These are phyloP conservation scores for Pyrocoelia pectoralis DNA, from an alignment of 2,888 invertebrate genomes.

Conservation along the genomic window DNA sequence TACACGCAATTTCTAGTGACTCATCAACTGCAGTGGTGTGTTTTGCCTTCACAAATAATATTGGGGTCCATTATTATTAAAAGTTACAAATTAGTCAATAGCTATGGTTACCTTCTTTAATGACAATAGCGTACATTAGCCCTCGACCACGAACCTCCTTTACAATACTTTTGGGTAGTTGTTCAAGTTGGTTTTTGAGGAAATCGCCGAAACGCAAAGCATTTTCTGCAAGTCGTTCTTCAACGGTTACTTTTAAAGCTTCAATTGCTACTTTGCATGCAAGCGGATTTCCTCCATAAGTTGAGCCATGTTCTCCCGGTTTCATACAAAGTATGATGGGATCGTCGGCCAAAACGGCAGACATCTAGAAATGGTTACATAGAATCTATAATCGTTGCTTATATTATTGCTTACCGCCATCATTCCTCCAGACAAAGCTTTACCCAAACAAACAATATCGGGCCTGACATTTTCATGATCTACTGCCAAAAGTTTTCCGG, in stretches of 20 bases:
- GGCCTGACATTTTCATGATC: slow-evolving; percentile 80
- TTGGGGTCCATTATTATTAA: neutral
- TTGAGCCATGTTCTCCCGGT: slow-evolving; percentile 81
- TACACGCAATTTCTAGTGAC: no score
- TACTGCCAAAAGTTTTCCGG: slow-evolving; percentile 77
- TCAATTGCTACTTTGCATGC: slow-evolving; percentile 78
- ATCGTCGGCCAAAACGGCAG: slow-evolving; percentile 73
- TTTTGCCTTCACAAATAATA: neutral
- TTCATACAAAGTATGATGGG: slow-evolving; percentile 75
- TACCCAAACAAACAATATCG: slow-evolving; percentile 80
- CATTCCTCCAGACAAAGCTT: slow-evolving; percentile 75
- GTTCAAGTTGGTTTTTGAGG: slow-evolving; percentile 68
- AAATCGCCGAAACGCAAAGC: slow-evolving; percentile 74
- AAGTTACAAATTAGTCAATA: neutral
- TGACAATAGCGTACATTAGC: slow-evolving; percentile 78
- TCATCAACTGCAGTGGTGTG: no score
- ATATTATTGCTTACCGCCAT: neutral
- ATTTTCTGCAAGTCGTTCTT: slow-evolving; percentile 79
- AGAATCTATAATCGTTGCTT: neutral
- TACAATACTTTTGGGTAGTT: slow-evolving; percentile 64
- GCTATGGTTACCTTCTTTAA: slow-evolving; percentile 68
- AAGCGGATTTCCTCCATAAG: slow-evolving; percentile 85
- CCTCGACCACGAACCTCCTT: slow-evolving; percentile 79
- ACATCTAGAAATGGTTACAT: slow-evolving; percentile 68
- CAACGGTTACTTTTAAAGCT: slow-evolving; percentile 75